Evolutionary conservation across 1,140 invertebrate species (phyloP).

Genomic region (Cyclargus thomasi): DNA sequence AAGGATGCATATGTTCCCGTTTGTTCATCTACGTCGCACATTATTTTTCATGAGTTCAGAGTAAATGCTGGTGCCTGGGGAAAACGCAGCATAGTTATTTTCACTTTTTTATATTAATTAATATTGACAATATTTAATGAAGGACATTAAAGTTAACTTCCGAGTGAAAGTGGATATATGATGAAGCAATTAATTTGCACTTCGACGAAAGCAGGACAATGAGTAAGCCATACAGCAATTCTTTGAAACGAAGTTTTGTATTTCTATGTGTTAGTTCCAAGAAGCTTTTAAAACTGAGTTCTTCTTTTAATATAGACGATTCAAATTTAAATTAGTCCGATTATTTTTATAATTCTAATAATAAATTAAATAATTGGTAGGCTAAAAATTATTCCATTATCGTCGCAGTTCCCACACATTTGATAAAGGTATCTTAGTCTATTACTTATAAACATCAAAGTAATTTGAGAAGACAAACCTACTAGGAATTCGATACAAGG

Average conservation of each 20-base stretch:
- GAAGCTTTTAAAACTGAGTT: background rate
- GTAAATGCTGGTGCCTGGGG: background rate
- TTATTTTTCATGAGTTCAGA: background rate
- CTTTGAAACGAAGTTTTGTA: background rate
- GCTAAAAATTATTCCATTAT: no score
- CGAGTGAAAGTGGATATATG: constrained; percentile 5
- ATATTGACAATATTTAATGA: background rate
- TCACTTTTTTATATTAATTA: background rate
- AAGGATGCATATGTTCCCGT: no score
- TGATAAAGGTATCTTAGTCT: no score
- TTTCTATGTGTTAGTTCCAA: background rate
- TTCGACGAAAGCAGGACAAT: background rate
- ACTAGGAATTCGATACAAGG: no score
- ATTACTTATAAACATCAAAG: no score
- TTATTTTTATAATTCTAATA: no score
- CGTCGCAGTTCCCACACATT: no score
- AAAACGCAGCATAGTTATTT: background rate
- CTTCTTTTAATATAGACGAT: no score
- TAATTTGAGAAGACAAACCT: no score
- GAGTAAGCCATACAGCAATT: background rate
- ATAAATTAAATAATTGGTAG: no score
- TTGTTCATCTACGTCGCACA: no score
- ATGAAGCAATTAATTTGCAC: background rate
- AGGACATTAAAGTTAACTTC: constrained; percentile 12
- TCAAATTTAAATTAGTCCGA: no score